Conservation (phyloP, 2,113 vertebrate genomes). For the Corythornis cristatus region DNA sequence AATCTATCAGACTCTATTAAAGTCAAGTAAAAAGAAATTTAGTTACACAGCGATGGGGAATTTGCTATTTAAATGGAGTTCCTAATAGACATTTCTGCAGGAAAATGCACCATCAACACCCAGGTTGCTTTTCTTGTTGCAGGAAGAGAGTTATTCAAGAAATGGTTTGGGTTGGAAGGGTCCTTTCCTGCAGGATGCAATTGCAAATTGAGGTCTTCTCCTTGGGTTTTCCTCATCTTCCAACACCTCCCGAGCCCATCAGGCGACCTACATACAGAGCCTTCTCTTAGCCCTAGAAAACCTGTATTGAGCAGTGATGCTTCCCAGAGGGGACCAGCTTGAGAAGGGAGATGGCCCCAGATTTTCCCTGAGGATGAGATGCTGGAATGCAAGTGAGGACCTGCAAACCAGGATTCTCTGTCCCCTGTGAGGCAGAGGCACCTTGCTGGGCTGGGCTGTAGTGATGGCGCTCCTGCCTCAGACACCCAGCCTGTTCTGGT, state of each 20-base stretch:
- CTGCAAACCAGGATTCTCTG: background rate
- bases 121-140: background rate
- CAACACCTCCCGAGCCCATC: background rate
- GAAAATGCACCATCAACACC: background rate
- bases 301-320: fast-evolving
- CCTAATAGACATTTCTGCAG: background rate
- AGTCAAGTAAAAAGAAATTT: background rate
- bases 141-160: background rate
- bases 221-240: background rate
- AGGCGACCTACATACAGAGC: background rate
- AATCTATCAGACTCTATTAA: slow-evolving; percentile 40
- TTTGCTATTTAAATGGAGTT: background rate
- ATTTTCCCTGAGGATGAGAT: background rate
- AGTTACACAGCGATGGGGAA: background rate
- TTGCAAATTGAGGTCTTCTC: background rate
- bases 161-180: no score
- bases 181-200: background rate
- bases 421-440: background rate
- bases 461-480: fast-evolving
- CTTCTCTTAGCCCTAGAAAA: background rate
- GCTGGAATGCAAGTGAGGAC: background rate
- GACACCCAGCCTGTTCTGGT: background rate
- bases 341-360: background rate
- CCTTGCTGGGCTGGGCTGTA: background rate
- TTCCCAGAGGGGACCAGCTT: background rate